These are phyloP conservation scores for Empis livida DNA, from an alignment of 2,888 invertebrate species.

Conservation along the genomic window DNA sequence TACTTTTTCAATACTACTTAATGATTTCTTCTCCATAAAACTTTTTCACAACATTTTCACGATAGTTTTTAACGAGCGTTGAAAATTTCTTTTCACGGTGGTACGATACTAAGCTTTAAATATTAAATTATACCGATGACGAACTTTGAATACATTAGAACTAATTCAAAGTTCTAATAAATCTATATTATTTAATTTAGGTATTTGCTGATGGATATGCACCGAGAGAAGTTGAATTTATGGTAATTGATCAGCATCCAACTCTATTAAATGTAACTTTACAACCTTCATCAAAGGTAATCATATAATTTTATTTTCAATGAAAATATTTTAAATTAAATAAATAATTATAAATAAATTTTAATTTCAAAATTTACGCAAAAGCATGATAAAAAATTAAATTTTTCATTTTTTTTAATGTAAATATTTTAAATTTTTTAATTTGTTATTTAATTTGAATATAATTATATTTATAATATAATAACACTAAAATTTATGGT, in stretches of 20 bases:
- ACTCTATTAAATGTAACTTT: slow-evolving; percentile 73
- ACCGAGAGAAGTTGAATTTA: slow-evolving; percentile 73
- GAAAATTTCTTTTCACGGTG: too few species aligned
- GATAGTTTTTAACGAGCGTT: too few species aligned
- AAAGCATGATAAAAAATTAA: background rate
- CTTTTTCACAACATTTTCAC: too few species aligned
- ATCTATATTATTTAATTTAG: slow-evolving; percentile 35
- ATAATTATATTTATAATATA: background rate
- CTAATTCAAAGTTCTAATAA: too few species aligned
- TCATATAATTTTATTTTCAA: background rate
- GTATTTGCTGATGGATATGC: slow-evolving; percentile 73
- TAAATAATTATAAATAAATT: slow-evolving; percentile 7
- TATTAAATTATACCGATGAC: too few species aligned
- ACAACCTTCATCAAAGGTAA: slow-evolving; percentile 59
- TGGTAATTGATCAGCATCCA: slow-evolving; percentile 74
- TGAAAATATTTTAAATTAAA: slow-evolving; percentile 8
- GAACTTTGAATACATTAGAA: too few species aligned
- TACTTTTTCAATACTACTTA: too few species aligned
- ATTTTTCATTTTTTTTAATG: background rate
- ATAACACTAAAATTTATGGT: slow-evolving; percentile 1
- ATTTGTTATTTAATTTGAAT: background rate
- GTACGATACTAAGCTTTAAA: too few species aligned
- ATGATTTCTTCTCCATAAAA: too few species aligned
- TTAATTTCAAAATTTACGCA: too few species aligned
- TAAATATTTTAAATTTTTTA: background rate